These are phyloP conservation scores for Pseudorasbora parva DNA, from an alignment of 2,113 vertebrate genomes.

Conservation along the genomic window DNA sequence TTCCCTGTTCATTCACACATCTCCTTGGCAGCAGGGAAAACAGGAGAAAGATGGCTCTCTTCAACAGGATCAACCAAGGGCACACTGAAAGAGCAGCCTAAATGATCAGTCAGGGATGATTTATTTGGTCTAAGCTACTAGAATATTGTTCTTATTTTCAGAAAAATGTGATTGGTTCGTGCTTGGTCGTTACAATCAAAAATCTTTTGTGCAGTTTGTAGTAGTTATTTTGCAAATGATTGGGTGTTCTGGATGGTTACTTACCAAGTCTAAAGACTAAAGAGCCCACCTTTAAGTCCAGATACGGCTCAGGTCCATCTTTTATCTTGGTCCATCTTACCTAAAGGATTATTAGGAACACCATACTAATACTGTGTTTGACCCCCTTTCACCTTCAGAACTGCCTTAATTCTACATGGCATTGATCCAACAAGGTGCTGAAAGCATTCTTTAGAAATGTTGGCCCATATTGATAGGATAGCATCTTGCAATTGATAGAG, in stretches of 20 bases:
- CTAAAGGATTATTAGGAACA: too few relatives aligned
- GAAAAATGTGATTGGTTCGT: background rate
- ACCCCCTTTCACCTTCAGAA: too few relatives aligned
- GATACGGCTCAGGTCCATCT: background rate
- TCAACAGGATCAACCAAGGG: constrained; percentile 57
- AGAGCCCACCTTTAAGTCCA: background rate
- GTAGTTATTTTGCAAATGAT: too few relatives aligned
- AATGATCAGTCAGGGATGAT: constrained; percentile 19
- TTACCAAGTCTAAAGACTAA: background rate
- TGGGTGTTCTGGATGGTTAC: background rate
- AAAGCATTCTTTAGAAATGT: too few relatives aligned
- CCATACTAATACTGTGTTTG: too few relatives aligned
- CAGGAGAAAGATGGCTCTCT: constrained; percentile 70
- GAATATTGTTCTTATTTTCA: background rate
- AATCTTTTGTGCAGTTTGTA: background rate
- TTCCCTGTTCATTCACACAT: constrained; percentile 81
- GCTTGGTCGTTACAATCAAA: background rate
- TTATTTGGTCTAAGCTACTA: background rate
- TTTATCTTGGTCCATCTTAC: too few relatives aligned
- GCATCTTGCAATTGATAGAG: too few relatives aligned
- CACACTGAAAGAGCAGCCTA: constrained; percentile 4
- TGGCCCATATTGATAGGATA: too few relatives aligned
- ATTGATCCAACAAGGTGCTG: too few relatives aligned
- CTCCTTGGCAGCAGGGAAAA: constrained; percentile 76
- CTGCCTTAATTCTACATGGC: too few relatives aligned